Percentiles rank a stretch among this genome's conserved stretches.
Evolutionary conservation across 2,113 vertebrate species (phyloP).

Genomic region (Menidia beryllina): DNA sequence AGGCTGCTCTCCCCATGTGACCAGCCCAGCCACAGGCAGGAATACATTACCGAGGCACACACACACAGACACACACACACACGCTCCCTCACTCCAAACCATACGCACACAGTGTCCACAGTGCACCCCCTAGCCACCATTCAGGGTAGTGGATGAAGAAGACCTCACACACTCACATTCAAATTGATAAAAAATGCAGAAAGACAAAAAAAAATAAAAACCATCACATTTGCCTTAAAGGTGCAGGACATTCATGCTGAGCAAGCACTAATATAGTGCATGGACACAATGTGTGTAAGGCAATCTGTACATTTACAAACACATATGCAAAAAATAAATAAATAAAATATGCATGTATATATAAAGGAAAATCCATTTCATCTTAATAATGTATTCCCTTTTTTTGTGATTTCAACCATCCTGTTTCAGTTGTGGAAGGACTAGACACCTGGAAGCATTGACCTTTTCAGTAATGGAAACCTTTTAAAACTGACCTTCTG

Average conservation of each 20-base stretch:
- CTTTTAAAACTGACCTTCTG: constrained; percentile 77
- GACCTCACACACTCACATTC: constrained; percentile 40
- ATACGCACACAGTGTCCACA: constrained; percentile 73
- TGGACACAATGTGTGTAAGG: neutral
- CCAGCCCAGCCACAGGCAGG: constrained; percentile 84
- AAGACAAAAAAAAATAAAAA: neutral
- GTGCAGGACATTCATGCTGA: neutral
- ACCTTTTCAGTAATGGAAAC: constrained; percentile 77
- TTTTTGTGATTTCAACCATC: constrained; percentile 26
- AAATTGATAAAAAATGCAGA: neutral
- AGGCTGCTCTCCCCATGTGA: constrained; percentile 86
- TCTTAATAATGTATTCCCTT: neutral
- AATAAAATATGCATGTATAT: too few relatives aligned
- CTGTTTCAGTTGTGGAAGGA: neutral
- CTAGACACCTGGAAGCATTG: constrained; percentile 70
- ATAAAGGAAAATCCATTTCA: too few relatives aligned
- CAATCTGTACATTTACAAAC: neutral
- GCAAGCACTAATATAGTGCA: neutral
- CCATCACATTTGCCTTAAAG: neutral
- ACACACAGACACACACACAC: constrained; percentile 24
- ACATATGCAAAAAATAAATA: constrained; percentile 15
- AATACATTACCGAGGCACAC: constrained; percentile 77
- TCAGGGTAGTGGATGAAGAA: constrained; percentile 74
- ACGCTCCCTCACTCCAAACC: constrained; percentile 28
- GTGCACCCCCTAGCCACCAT: constrained; percentile 85